Percentiles rank a stretch among this genome's conserved stretches.
Evolutionary conservation across 2,797 vertebrate species (phyloP).

Genomic region (Vultur gryphus): DNA sequence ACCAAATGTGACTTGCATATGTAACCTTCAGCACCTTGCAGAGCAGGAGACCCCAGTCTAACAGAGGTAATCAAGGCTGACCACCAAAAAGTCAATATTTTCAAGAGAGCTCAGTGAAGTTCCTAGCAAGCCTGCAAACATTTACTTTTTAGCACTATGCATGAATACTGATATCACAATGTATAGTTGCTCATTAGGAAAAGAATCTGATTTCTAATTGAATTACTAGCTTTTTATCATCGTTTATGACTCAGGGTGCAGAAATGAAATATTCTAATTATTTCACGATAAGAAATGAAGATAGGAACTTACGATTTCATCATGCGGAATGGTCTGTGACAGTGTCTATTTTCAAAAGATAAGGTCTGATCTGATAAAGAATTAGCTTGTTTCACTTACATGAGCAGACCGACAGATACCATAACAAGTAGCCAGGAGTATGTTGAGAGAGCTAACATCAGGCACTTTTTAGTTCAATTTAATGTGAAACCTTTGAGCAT

Average conservation of each 20-base stretch:
- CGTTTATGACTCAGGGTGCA: not conserved
- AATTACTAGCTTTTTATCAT: conserved; percentile 15
- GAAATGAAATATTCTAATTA: conserved; percentile 31
- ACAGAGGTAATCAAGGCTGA: not conserved
- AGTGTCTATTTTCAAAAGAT: not conserved
- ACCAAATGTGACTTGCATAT: not conserved
- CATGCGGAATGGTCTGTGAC: not conserved
- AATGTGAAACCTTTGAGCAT: not conserved
- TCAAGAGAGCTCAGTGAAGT: not conserved
- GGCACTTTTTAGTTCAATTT: not conserved
- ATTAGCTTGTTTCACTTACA: not conserved
- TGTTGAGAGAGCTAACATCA: not conserved
- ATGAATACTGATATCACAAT: not conserved
- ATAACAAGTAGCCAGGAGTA: not conserved
- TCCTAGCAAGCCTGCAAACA: not conserved
- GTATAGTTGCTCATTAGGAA: not conserved
- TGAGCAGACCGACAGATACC: not conserved
- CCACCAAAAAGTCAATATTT: not conserved
- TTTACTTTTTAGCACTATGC: not conserved
- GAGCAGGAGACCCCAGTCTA: not conserved
- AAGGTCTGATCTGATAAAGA: not conserved
- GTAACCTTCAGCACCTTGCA: not conserved
- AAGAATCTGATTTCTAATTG: conserved; percentile 1
- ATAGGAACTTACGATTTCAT: not conserved
- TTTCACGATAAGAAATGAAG: conserved; percentile 3